Evolutionary conservation across 1,140 invertebrate genomes (phyloP).

Genomic region (Zaprionus tsacasi): DNA sequence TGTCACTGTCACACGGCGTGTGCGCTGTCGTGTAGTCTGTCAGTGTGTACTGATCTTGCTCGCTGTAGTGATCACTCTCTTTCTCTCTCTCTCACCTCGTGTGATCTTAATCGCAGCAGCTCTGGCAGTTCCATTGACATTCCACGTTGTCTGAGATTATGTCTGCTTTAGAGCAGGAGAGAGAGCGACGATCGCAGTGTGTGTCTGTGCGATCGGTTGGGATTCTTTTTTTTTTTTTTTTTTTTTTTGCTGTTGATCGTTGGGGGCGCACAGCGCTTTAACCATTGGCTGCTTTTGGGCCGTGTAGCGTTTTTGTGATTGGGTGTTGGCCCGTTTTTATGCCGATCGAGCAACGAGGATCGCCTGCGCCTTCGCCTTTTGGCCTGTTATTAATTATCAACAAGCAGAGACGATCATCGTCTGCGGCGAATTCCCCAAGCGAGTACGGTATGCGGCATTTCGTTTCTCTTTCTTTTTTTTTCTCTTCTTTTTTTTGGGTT

Average conservation of each 20-base stretch:
- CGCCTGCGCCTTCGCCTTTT: not conserved
- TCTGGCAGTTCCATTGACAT: constrained; percentile 57
- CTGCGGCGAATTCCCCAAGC: constrained; percentile 64
- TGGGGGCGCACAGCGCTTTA: constrained; percentile 49
- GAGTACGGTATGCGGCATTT: constrained; percentile 58
- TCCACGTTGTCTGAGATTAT: constrained; percentile 70
- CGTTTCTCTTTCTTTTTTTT: constrained; percentile 32
- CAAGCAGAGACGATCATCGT: constrained; percentile 64
- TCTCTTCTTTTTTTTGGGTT: not conserved
- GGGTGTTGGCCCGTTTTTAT: constrained; percentile 78
- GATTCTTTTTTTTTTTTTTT: constrained; percentile 10
- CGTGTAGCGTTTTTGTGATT: constrained; percentile 64
- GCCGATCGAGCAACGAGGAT: constrained; percentile 29
- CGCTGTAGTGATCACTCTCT: not conserved
- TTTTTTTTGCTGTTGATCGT: constrained; percentile 39
- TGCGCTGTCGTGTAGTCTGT: constrained; percentile 46
- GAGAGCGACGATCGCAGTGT: constrained; percentile 41
- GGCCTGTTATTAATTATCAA: constrained; percentile 77
- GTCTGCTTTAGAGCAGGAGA: constrained; percentile 38
- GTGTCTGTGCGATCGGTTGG: constrained; percentile 13
- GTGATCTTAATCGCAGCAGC: constrained; percentile 56
- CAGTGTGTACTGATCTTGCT: constrained; percentile 13
- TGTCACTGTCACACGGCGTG: constrained; percentile 44
- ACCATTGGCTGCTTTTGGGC: constrained; percentile 65
- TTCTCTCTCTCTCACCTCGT: not conserved